Percentiles rank a stretch among this genome's conserved stretches.
phyloP scores from a whole-genome alignment of 2,113 vertebrate species.

The Sprattus sprattus region DNA sequence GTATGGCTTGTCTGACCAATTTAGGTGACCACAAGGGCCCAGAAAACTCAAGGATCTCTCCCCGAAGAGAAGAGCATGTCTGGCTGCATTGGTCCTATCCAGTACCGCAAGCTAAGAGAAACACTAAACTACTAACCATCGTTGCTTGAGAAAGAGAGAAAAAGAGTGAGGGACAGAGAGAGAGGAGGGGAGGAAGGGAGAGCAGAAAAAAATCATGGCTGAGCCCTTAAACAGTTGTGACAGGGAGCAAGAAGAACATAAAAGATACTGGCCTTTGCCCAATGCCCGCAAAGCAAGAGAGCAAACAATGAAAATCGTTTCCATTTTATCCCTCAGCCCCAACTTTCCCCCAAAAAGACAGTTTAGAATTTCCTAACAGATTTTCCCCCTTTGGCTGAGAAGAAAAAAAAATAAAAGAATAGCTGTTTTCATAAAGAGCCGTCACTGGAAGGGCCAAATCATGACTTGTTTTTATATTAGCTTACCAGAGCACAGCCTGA shows the following conservation, averaged over 20 bases:
- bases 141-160: not conserved
- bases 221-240: not conserved
- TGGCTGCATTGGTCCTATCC: not conserved
- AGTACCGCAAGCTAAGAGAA: not conserved
- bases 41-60: conserved; percentile 33
- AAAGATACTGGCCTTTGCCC: not conserved
- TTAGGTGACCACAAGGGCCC: conserved; percentile 43
- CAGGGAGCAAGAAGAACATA: not conserved
- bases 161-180: not conserved
- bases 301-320: conserved; percentile 23
- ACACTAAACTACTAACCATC: not conserved
- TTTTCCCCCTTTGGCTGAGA: not conserved
- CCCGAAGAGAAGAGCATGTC: conserved; percentile 23
- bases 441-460: conserved; percentile 15
- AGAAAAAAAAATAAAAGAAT: not conserved
- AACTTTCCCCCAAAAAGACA: not conserved
- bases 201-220: not conserved
- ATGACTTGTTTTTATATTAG: conserved; percentile 19
- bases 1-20: conserved; percentile 47
- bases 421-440: conserved; percentile 8
- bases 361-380: conserved; percentile 12
- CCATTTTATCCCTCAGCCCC: conserved; percentile 17
- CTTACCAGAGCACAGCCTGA: conserved; percentile 13
- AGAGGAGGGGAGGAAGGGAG: not conserved
- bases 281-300: conserved; percentile 7